Evolutionary conservation across 1,140 invertebrate genomes (phyloP), one percentile per base, ranked within the genome.

Genomic region (Thrips palmi): DNA sequence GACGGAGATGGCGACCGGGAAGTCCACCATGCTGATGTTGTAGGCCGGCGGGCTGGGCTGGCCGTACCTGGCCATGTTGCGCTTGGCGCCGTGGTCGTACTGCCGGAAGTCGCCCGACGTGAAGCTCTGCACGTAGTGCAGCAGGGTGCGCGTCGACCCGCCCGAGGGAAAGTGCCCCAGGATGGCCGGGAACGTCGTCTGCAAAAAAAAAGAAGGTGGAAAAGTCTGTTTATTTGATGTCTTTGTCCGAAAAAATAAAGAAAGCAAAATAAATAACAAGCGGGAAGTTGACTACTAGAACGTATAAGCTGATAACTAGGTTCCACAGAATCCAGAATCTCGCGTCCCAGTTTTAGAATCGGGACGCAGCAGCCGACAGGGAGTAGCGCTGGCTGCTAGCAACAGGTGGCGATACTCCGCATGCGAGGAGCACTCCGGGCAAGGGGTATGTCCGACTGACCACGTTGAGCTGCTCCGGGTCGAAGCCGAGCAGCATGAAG

Each of bases 121-220:
- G n/a, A n/a, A n/a, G n/a, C n/a, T n/a, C 58, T 86, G 81, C 1
- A 63, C 71, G 47, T 73, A 85, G 51, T 87, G 81, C 4, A 78
- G 58, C 7, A 91, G 50, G 47, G 85, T 85, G 49, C 71, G 71
- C 0, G 73, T 69, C 0, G 85, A 81, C 1, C 83, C 67, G 4
- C 86, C 86, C 1, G 83, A 79, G 3, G 89, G 89, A 3, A 71
- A 71, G 53, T 93, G 79, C 8, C 70, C 68, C 2, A 81, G 53
- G 48, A 86, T 78, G 0, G 79, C 66, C 0, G 80, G 75, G 0
- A 86, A 42, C 50, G 75, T 61, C 19, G 73, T 74, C 74, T 78
- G 48, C 11, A 58, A 57, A 19, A 34, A 39, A 40, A 30, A 34
- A 15, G 17, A 22, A 10, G 32, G 12, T 2, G 56, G 10, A 8